A percentile compares a stretch with the other conserved stretches of the same genome.
phyloP scores from a whole-genome alignment of 2,113 vertebrate species.

The Lontra canadensis region DNA sequence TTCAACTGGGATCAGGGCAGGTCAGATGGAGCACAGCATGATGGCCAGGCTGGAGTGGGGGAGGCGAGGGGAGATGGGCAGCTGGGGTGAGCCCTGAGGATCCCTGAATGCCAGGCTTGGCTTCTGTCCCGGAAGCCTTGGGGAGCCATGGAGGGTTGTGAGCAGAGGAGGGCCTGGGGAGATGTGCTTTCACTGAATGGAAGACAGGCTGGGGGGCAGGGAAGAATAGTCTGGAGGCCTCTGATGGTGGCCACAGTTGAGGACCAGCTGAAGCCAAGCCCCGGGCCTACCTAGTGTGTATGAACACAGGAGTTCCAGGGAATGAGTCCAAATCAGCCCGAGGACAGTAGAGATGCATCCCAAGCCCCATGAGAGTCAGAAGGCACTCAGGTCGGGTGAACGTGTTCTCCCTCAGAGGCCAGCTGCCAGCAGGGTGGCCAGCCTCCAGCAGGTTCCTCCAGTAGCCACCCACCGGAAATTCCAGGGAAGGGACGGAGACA shows the following conservation, averaged over 20 bases:
- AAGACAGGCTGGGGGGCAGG: background rate
- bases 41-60: background rate
- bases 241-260: background rate
- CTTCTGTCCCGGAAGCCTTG: background rate
- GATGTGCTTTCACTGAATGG: background rate
- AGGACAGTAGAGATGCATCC: background rate
- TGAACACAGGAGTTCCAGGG: background rate
- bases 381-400: background rate
- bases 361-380: background rate
- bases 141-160: background rate
- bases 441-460: background rate
- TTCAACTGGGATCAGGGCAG: background rate
- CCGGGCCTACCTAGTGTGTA: background rate
- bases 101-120: background rate
- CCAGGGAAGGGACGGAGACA: background rate
- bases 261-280: background rate
- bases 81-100: background rate
- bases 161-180: background rate
- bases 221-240: background rate
- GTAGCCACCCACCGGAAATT: rapidly evolving
- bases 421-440: rapidly evolving
- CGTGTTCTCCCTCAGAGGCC: background rate
- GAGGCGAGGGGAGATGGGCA: background rate
- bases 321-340: background rate
- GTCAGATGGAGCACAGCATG: rapidly evolving